Evolutionary conservation across 2,888 invertebrate species (phyloP), one percentile per base, ranked within the genome.

Genomic region (Cheiracanthium punctorium): DNA sequence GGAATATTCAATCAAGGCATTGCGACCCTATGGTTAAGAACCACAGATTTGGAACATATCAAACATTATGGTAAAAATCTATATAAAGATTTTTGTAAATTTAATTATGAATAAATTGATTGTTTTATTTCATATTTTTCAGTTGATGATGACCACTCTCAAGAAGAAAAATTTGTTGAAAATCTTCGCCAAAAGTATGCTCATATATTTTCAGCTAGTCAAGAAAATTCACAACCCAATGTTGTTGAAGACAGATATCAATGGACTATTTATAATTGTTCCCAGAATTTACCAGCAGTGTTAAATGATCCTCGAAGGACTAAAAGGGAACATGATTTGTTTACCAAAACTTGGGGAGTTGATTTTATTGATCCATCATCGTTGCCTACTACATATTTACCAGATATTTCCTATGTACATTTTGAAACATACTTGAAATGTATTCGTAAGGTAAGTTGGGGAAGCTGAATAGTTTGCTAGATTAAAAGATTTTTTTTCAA

Each of bases 301-400:
- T 93, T 99, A 88, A 98, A 98, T 93, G 98, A 99, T 92, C 98
- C 98, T 0, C 95, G 95, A 88, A 91, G 92, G 37, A 90, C 91
- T 41, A 95, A 95, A 91, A 96, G 97, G 89, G 98, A 97, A 92
- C 96, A 91, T 90, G 94, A 98, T 92, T 97, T 99, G 91, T 98
- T 99, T 91, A 98, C 98, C 0, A 97, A 97, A 92, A 97, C 97
- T 88, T 99, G 99, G 99, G 99, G 99, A 67, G 98, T 98, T 90
- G 94, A 94, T 85, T 99, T 99, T 92, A 94, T 97, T 28, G 98
- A 98, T 88, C 95, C 90, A 58, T 93, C 94, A 32, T 94, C 95
- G 69, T 94, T 98, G 90, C 94, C 95, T 52, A 96, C 96, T 90
- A 94, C 95, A 0, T 95, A 96, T 91, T 92, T 98, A 89, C 96